These are phyloP conservation scores for Tiliacea citrago DNA, from an alignment of 2,888 invertebrate genomes.

Conservation along the genomic window DNA sequence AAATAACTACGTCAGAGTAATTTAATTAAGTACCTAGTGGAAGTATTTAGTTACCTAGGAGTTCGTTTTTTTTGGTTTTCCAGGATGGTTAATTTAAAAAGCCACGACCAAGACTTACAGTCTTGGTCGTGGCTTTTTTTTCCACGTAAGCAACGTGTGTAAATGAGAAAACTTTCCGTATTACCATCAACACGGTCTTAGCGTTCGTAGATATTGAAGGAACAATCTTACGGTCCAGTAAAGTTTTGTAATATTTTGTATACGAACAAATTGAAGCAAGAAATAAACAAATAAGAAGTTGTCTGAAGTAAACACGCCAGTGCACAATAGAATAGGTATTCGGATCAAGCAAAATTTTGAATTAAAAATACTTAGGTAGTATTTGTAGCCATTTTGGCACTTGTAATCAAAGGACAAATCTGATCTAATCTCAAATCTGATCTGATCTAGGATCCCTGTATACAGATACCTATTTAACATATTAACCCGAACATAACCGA, in stretches of 20 bases:
- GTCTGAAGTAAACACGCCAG: constrained; percentile 6
- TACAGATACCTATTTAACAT: background rate
- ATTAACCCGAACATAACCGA: background rate
- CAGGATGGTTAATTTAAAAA: background rate
- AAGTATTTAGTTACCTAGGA: background rate
- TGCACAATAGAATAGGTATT: background rate
- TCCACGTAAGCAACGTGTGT: constrained; percentile 27
- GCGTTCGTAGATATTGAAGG: constrained; percentile 24
- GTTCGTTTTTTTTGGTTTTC: background rate
- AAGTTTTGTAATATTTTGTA: constrained; percentile 54
- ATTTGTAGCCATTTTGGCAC: background rate
- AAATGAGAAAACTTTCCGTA: constrained; percentile 53
- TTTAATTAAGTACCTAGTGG: background rate
- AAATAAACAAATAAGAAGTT: constrained; percentile 22
- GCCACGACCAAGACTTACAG: no score
- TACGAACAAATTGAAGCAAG: constrained; percentile 43
- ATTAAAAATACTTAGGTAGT: background rate
- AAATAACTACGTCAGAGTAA: background rate
- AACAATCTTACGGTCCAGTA: constrained; percentile 40
- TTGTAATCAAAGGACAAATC: background rate
- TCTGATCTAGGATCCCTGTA: no score
- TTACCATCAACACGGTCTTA: constrained; percentile 46
- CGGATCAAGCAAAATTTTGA: background rate
- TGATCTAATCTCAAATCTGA: background rate
- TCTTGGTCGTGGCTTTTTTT: constrained; percentile 9